Evolutionary conservation across 2,797 vertebrate genomes (phyloP).

Genomic region (Parauchenoglanis punctatus): DNA sequence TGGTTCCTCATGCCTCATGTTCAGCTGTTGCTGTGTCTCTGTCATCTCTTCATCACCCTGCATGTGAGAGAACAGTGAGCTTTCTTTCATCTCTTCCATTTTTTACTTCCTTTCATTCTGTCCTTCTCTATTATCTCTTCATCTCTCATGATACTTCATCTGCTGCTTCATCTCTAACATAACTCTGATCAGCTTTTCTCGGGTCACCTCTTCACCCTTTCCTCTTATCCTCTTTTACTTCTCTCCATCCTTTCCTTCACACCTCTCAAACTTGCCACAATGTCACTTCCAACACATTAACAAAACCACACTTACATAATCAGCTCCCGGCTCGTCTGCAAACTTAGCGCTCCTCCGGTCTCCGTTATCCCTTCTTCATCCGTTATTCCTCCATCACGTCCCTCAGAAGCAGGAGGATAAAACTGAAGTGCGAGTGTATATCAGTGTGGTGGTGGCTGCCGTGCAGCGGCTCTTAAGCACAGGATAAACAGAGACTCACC

Average conservation of each 20-base stretch:
- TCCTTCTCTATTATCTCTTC: neutral
- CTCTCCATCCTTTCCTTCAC: neutral
- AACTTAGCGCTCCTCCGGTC: constrained; percentile 63
- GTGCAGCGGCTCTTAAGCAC: neutral
- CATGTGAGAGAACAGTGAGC: neutral
- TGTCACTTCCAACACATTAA: constrained; percentile 36
- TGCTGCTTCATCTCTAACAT: neutral
- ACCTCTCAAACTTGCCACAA: constrained; percentile 62
- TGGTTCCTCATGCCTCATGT: neutral
- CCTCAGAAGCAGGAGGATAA: neutral
- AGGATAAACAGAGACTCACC: constrained; percentile 14
- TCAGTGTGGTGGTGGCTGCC: neutral
- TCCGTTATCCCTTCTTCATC: constrained; percentile 19
- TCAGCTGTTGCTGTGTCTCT: neutral
- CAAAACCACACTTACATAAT: constrained; percentile 50
- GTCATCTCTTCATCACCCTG: neutral
- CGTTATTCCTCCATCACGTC: constrained; percentile 15
- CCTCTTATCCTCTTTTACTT: neutral
- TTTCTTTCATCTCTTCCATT: neutral
- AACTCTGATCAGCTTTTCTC: neutral
- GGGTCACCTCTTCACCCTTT: constrained; percentile 11
- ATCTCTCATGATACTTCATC: neutral
- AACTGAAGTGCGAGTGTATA: neutral
- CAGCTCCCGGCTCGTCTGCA: constrained; percentile 33
- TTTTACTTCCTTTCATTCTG: neutral